Evolutionary conservation across 1,140 invertebrate genomes (phyloP).

Genomic region (Zophobas morio): DNA sequence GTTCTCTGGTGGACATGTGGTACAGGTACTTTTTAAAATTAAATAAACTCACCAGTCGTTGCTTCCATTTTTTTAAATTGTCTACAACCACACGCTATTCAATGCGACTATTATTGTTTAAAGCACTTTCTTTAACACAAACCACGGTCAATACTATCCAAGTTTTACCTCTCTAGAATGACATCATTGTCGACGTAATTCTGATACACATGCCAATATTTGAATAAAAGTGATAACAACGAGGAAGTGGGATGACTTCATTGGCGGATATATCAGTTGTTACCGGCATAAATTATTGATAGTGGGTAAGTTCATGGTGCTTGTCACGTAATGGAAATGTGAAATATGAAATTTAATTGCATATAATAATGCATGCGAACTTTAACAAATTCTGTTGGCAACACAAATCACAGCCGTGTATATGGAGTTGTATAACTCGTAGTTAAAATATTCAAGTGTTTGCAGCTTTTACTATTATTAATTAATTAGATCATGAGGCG

Average conservation of each 20-base stretch:
- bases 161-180: constrained; percentile 23
- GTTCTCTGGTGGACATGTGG: no score
- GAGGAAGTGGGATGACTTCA: background rate
- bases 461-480: no score
- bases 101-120: no score
- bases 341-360: background rate
- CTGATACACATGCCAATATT: constrained; percentile 24
- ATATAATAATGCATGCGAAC: no score
- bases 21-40: no score
- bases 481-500: no score
- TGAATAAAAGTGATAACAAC: constrained; percentile 15
- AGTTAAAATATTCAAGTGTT: no score
- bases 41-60: no score
- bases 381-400: no score
- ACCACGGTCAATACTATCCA: constrained; percentile 1
- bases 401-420: no score
- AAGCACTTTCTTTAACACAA: background rate
- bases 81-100: background rate
- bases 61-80: background rate
- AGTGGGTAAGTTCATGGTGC: background rate
- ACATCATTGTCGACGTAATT: constrained; percentile 23
- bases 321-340: background rate
- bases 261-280: constrained; percentile 14
- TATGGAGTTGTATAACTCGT: no score
- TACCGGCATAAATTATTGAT: constrained; percentile 24